A percentile compares a stretch with the other conserved stretches of the same genome.
These are phyloP conservation scores for Macrophya annulata DNA, from an alignment of 2,888 invertebrate species.

Conservation along the genomic window DNA sequence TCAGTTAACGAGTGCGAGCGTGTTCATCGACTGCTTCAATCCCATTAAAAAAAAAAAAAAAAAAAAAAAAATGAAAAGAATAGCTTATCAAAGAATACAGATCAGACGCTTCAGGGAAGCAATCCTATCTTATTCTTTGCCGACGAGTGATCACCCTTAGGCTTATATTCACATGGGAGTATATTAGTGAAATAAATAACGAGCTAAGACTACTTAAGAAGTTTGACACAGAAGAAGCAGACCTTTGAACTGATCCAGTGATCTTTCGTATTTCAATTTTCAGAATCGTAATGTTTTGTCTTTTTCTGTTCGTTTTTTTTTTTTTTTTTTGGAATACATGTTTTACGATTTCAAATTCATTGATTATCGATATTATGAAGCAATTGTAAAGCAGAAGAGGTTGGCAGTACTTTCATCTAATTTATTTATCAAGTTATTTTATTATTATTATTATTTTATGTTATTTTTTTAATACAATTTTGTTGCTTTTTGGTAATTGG, in stretches of 20 bases:
- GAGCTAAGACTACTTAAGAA: not conserved
- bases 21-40: not conserved
- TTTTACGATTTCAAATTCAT: not conserved
- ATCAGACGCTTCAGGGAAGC: not conserved
- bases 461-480: not conserved
- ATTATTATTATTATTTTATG: too few species aligned
- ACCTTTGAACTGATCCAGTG: slow-evolving; percentile 33
- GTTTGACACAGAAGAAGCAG: slow-evolving; percentile 10
- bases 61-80: not conserved
- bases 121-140: not conserved
- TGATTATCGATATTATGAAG: not conserved
- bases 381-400: not conserved
- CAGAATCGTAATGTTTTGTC: not conserved
- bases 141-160: slow-evolving; percentile 6
- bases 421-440: not conserved
- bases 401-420: not conserved
- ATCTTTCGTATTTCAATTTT: slow-evolving; percentile 31
- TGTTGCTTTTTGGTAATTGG: not conserved
- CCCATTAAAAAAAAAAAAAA: not conserved
- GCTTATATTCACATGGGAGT: slow-evolving; percentile 1
- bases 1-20: not conserved
- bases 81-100: not conserved
- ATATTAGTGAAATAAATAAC: slow-evolving; percentile 1
- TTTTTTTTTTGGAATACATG: not conserved
- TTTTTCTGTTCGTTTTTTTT: not conserved